Base-by-base conservation (phyloP, 2,888 invertebrate species). In the Rhorus exstirpatorius region DNA sequence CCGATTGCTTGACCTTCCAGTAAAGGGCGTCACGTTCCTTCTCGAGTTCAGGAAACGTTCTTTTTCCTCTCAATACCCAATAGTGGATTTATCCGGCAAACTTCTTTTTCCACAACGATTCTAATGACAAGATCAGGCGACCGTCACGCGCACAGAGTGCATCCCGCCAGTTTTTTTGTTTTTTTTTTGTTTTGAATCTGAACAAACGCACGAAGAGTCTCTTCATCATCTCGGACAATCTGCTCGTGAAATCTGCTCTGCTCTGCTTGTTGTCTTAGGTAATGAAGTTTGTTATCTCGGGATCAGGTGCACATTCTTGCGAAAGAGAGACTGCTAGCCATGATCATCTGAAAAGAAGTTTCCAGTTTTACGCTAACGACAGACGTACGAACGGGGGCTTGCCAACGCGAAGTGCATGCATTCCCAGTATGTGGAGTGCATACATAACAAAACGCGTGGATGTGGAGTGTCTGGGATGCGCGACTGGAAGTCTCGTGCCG, bases 241-340 rank as follows among this genome's bases (percentile, higher is more conserved):
- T 60, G 41, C 35, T 49, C 24, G 31, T 17, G 17, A 65, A 26
- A 17, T 19, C 21, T 35, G 7, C 31, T 17, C 1, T 26, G 53
- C 21, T 24, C 24, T 12, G 4, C 44, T 26, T 17, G 75, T 63
- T 31, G 75, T 61, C 83, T 81, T 83, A 58, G 24, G 63, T 65
- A 84, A 85, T 84, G 83, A 81, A 86, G 81, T 85, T 85, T 81
- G 81, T 83, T 84, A 83, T 84, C 83, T 85, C 70, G 46, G 79
- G 72, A 84, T 84, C 84, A 79, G 81, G 77, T 83, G 81, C 31
- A 55, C 46, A 53, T 44, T 65, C 60, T 31, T 31, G 65, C 60
- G 67, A 51, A 65, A 58, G 41, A 58, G 41, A 19, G 10, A 10
- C 31, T 26, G 26, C 21, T 17, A 21, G 68, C 67, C 72, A 81